These are phyloP conservation scores for Lontra canadensis DNA, from an alignment of 2,113 vertebrate genomes.

Conservation along the genomic window DNA sequence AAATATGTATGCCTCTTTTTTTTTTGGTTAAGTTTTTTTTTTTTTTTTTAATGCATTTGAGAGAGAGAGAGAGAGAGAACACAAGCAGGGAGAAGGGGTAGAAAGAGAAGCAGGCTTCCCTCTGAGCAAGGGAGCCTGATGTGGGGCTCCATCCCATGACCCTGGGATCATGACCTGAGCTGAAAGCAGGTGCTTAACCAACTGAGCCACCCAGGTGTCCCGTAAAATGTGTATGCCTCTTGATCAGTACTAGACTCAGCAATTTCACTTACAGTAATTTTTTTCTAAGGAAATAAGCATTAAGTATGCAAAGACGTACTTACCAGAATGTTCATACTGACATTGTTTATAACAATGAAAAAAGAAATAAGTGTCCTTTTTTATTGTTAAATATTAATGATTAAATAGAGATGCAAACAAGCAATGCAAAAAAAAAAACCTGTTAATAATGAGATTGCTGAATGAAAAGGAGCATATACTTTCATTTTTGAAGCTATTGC, in stretches of 20 bases:
- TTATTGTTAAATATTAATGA: neutral
- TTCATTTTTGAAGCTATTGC: neutral
- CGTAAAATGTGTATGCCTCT: neutral
- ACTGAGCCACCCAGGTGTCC: no score
- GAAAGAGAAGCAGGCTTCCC: no score
- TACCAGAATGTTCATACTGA: neutral
- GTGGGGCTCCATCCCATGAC: no score
- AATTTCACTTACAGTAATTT: neutral
- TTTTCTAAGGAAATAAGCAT: neutral
- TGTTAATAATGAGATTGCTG: neutral
- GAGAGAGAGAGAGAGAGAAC: no score
- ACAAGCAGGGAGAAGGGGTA: no score
- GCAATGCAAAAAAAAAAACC: neutral
- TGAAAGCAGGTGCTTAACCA: no score
- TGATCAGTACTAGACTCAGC: neutral
- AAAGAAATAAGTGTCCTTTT: neutral
- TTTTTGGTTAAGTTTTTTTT: no score
- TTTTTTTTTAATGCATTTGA: no score
- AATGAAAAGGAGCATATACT: neutral
- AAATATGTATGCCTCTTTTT: neutral
- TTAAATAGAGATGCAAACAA: neutral
- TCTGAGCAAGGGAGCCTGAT: no score
- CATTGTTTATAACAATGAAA: neutral
- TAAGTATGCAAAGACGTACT: neutral
- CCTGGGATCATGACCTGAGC: no score